Percentiles rank a stretch among this genome's conserved stretches.
Conservation (phyloP, 2,113 vertebrate genomes). For the Spheniscus mendiculus region DNA sequence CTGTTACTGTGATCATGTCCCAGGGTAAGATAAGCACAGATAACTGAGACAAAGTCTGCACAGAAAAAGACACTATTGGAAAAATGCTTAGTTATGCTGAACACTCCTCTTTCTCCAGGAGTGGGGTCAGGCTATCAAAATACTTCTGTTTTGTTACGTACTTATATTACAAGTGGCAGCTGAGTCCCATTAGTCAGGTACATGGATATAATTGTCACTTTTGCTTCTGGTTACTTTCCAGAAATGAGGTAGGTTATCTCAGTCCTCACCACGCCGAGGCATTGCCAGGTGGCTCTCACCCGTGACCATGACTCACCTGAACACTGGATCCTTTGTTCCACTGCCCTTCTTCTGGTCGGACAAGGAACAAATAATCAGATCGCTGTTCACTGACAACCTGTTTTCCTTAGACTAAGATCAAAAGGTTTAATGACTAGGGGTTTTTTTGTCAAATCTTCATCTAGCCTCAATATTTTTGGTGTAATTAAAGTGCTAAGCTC, state of each 20-base stretch:
- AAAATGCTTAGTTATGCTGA: not conserved
- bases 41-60: not conserved
- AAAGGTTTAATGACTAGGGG: not conserved
- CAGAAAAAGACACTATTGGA: not conserved
- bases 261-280: rapidly evolving
- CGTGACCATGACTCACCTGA: not conserved
- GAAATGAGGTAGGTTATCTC: not conserved
- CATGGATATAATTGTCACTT: not conserved
- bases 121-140: not conserved
- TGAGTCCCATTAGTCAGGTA: rapidly evolving
- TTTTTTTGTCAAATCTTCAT: not conserved
- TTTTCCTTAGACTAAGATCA: not conserved
- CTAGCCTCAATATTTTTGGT: not conserved
- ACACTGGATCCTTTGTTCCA: conserved; percentile 6
- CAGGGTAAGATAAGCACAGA: not conserved
- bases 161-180: not conserved
- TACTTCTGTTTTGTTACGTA: not conserved
- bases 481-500: not conserved
- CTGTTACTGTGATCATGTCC: not conserved
- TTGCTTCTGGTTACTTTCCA: not conserved
- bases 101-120: not conserved
- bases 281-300: not conserved
- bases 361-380: not conserved
- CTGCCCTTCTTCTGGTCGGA: not conserved
- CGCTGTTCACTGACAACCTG: not conserved